Percentiles rank a stretch among this genome's conserved stretches.
Evolutionary conservation across 2,888 invertebrate species (phyloP).

Genomic region (Heteromyza rotundicornis): DNA sequence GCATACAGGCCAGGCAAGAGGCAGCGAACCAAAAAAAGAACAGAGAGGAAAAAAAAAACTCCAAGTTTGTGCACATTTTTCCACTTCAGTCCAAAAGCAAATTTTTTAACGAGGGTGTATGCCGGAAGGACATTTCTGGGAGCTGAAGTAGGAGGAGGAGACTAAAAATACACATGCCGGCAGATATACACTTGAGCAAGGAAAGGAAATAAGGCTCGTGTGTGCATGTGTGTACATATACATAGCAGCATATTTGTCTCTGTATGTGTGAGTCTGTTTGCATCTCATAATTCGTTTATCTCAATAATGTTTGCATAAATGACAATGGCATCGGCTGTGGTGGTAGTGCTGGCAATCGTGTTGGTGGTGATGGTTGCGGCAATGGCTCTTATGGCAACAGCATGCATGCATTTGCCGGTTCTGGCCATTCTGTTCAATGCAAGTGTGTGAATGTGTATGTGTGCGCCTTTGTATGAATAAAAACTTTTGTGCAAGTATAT

Average conservation of each 20-base stretch:
- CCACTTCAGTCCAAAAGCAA: not conserved
- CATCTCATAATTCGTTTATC: constrained; percentile 33
- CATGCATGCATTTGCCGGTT: not conserved
- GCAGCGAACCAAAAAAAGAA: no score
- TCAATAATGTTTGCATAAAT: constrained; percentile 32
- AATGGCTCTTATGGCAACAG: not conserved
- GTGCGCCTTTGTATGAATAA: no score
- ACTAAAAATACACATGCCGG: not conserved
- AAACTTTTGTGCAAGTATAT: no score
- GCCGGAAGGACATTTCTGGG: not conserved
- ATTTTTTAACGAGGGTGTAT: no score
- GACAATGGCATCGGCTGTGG: constrained; percentile 21
- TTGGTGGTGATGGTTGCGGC: not conserved
- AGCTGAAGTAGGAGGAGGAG: no score
- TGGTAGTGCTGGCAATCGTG: no score
- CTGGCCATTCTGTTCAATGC: not conserved
- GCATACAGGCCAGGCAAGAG: constrained; percentile 19
- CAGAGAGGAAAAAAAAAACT: not conserved
- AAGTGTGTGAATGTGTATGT: not conserved
- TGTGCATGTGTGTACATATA: not conserved
- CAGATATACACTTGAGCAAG: no score
- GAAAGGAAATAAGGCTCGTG: not conserved
- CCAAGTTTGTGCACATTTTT: not conserved
- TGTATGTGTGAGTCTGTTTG: constrained; percentile 19
- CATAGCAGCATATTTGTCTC: no score